These are phyloP conservation scores for Sitophilus oryzae DNA, from an alignment of 1,140 invertebrate species.

Conservation along the genomic window DNA sequence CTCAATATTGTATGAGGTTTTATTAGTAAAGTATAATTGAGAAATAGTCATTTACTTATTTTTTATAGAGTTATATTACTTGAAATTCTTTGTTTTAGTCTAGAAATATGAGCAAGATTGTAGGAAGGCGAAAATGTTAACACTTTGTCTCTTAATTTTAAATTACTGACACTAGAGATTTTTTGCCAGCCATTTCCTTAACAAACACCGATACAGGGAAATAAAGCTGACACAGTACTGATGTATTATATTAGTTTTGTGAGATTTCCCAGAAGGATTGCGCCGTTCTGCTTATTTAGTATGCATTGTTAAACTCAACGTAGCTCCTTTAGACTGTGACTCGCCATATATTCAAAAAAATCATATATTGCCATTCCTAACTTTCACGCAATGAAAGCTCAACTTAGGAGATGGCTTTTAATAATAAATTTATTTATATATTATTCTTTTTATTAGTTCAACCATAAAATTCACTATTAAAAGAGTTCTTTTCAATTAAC, in stretches of 20 bases:
- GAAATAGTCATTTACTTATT: no score
- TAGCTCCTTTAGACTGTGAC: background rate
- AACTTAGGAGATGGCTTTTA: background rate
- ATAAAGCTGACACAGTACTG: slow-evolving; percentile 5
- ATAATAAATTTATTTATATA: background rate
- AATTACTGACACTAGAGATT: slow-evolving; percentile 1
- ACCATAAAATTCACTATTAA: no score
- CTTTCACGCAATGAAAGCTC: background rate
- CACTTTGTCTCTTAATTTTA: slow-evolving; percentile 1
- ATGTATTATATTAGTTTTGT: slow-evolving; percentile 6
- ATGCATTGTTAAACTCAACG: slow-evolving; percentile 4
- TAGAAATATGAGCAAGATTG: no score
- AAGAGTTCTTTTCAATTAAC: no score
- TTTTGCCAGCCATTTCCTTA: background rate
- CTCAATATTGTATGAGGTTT: no score
- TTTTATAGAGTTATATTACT: no score
- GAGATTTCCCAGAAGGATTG: slow-evolving; percentile 5
- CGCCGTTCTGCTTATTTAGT: background rate
- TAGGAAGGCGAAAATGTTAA: background rate
- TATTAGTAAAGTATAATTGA: no score
- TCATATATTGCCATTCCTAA: background rate
- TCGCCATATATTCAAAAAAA: background rate
- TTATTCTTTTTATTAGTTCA: no score
- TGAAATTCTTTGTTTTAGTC: no score
- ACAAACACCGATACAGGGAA: slow-evolving; percentile 4